phyloP scores from a whole-genome alignment of 2,113 vertebrate species.

The Cyprinus carpio region DNA sequence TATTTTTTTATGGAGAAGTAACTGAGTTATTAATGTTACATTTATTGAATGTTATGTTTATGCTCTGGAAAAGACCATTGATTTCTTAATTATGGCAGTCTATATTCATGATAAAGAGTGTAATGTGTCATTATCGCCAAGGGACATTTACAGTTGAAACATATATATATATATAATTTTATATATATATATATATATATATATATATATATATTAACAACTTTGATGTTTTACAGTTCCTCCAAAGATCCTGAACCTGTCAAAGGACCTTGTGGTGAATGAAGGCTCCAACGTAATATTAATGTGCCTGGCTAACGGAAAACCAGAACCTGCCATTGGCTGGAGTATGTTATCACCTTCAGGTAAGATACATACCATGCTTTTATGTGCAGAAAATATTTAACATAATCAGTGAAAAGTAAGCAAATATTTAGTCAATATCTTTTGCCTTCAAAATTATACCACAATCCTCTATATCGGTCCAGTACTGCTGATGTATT shows the following conservation, averaged over 20 bases:
- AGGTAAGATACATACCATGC: constrained; percentile 63
- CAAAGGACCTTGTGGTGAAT: constrained; percentile 74
- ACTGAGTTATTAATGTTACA: too few relatives aligned
- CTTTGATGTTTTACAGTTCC: constrained; percentile 66
- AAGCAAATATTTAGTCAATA: constrained; percentile 7
- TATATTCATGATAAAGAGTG: not conserved
- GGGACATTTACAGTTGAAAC: too few relatives aligned
- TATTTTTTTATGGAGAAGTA: not conserved
- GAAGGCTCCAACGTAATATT: constrained; percentile 79
- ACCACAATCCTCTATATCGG: not conserved
- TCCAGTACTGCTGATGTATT: not conserved
- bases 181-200: too few relatives aligned
- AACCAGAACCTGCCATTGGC: constrained; percentile 77
- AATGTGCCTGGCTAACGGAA: constrained; percentile 77
- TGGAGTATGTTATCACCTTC: constrained; percentile 74
- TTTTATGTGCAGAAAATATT: not conserved
- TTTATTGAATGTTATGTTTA: not conserved
- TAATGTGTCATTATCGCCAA: not conserved
- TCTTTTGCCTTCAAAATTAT: not conserved
- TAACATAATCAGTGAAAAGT: constrained; percentile 1
- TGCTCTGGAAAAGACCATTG: not conserved
- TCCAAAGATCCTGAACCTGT: constrained; percentile 78
- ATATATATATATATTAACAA: too few relatives aligned
- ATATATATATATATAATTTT: too few relatives aligned
- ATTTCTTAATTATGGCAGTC: not conserved